Evolutionary conservation across 2,888 invertebrate species (phyloP).

Genomic region (Callinectes sapidus): DNA sequence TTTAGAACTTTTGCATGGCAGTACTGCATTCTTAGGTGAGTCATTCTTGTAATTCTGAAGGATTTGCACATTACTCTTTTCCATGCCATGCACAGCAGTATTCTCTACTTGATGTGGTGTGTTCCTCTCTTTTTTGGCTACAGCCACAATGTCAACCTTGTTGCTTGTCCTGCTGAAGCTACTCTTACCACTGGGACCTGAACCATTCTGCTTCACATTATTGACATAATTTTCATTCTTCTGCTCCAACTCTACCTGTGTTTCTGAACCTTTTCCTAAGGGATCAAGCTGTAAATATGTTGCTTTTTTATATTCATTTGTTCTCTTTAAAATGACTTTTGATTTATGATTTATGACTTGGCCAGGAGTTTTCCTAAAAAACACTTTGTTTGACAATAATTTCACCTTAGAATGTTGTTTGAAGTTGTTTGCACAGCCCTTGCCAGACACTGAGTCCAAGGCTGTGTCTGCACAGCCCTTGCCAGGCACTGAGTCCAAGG

Average conservation of each 20-base stretch:
- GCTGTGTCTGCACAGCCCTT: neutral
- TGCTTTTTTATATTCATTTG: neutral
- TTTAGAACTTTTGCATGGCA: neutral
- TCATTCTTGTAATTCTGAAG: neutral
- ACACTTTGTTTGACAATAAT: neutral
- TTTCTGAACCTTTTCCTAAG: neutral
- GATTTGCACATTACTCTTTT: neutral
- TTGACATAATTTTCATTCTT: neutral
- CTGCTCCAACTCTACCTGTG: neutral
- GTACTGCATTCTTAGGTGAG: neutral
- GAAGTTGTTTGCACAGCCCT: neutral
- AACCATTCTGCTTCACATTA: neutral
- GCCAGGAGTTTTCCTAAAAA: neutral
- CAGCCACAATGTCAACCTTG: neutral
- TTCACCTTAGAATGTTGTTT: neutral
- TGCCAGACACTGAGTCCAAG: neutral
- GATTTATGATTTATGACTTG: neutral
- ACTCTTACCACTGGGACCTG: neutral
- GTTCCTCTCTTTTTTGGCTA: neutral
- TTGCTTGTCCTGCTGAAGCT: neutral
- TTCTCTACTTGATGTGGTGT: neutral
- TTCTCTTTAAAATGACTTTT: neutral
- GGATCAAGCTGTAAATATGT: neutral
- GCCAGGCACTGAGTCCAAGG: neutral
- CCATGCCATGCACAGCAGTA: neutral